Base-by-base conservation (phyloP, 2,797 vertebrate genomes). In the Australoheros facetus region DNA sequence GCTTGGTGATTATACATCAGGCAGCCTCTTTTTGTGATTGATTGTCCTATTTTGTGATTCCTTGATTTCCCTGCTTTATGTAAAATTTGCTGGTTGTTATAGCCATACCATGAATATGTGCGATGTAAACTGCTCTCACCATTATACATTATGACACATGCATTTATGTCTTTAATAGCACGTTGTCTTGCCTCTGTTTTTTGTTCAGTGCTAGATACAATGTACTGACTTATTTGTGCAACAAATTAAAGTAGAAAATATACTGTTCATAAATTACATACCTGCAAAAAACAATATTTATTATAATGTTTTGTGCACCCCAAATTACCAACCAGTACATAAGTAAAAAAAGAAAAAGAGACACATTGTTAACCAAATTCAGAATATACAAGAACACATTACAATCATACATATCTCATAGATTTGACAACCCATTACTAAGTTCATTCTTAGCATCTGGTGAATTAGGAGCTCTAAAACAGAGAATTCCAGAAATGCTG, bases 31-130 rank as follows among this genome's bases (percentile, higher is more conserved):
- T 70, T 54, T 6, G 12, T 45, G 13, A 23, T 10, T 69, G n/a
- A 28, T 55, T 80, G 54, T 30, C 4, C 30, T 53, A 73, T 32
- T 74, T 51, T 69, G 48, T 57, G 13, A 37, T 37, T 37, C 9
- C 10, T 10, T 37, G 37, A 37, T 34, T 34, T 7, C 32, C 32
- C 30, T 55, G 75, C 37, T 74, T 48, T 69, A 45, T 60, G 12
- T 28, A 77, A 53, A 62, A 42, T 75, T 79, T 80, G 78, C 59
- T 71, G 72, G 14, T 71, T 80, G 51, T 75, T 56, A 30, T n/a
- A 60, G n/a, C 34, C 59, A 8, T 45, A 56, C n/a, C 14, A 3
- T 7, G 3, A 34, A 64, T 6, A 34, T 62, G 9, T 78, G 75
- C 30, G 23, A 81, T 59, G 69, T 77, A 39, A 60, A 66, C 21